Percentiles rank a stretch among this genome's conserved stretches.
Evolutionary conservation across 2,888 invertebrate species (phyloP).

Genomic region (Zaprionus obscuricornis): DNA sequence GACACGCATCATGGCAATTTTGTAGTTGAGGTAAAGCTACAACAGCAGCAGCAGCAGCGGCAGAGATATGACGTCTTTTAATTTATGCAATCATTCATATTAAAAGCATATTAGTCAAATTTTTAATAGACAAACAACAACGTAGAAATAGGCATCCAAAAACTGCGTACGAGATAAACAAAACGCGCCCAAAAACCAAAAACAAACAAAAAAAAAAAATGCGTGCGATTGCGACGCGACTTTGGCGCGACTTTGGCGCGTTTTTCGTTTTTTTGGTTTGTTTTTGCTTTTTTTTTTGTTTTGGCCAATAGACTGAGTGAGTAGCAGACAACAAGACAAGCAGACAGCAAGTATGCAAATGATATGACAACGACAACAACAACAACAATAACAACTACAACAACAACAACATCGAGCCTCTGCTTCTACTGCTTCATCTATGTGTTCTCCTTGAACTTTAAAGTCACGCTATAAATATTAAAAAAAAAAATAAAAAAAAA

Average conservation of each 20-base stretch:
- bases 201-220: too few species aligned
- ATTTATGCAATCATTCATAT: constrained; percentile 59
- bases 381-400: too few species aligned
- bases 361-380: constrained; percentile 17
- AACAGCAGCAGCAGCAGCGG: neutral
- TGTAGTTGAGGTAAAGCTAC: constrained; percentile 19
- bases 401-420: too few species aligned
- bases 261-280: too few species aligned
- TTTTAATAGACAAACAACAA: constrained; percentile 10
- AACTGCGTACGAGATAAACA: neutral
- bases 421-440: constrained; percentile 9
- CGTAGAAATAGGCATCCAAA: neutral
- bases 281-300: too few species aligned
- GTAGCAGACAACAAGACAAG: neutral
- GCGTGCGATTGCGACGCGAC: constrained; percentile 1
- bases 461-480: constrained; percentile 41
- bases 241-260: constrained; percentile 22
- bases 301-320: constrained; percentile 16
- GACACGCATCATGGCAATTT: constrained; percentile 36
- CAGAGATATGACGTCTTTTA: constrained; percentile 2
- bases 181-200: constrained; percentile 42
- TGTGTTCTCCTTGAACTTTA: constrained; percentile 70
- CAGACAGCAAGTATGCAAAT: constrained; percentile 52
- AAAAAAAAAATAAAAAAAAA: constrained; percentile 15
- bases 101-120: constrained; percentile 66